Evolutionary conservation across 1,140 invertebrate genomes (phyloP).

Genomic region (Diabrotica undecimpunctata): DNA sequence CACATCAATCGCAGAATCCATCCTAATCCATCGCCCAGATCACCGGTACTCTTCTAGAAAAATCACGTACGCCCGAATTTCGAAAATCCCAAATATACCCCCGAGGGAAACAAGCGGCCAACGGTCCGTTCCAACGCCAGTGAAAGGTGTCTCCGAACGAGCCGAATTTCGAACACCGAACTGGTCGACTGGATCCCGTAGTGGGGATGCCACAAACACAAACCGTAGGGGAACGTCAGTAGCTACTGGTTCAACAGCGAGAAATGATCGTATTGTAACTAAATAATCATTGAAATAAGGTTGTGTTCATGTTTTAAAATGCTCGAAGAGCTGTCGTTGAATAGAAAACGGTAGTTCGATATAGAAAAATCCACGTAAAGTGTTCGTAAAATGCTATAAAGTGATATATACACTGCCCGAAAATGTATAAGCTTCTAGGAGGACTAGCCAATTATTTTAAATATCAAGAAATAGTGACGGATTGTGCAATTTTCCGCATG

Average conservation of each 20-base stretch:
- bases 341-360: background rate
- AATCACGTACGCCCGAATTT: background rate
- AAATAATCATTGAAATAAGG: slow-evolving; percentile 6
- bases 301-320: slow-evolving; percentile 9
- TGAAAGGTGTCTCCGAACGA: background rate
- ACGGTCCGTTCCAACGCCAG: background rate
- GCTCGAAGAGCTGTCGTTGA: background rate
- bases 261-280: slow-evolving; percentile 27
- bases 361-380: too few species aligned
- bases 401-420: slow-evolving; percentile 28
- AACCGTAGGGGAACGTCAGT: slow-evolving; percentile 25
- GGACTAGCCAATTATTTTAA: slow-evolving; percentile 78
- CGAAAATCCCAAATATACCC: background rate
- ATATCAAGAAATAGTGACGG: slow-evolving; percentile 76
- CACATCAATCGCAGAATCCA: background rate
- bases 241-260: slow-evolving; percentile 37
- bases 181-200: background rate
- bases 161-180: background rate
- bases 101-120: slow-evolving; percentile 26
- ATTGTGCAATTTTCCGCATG: slow-evolving; percentile 83
- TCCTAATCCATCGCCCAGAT: slow-evolving; percentile 5
- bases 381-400: too few species aligned
- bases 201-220: slow-evolving; percentile 17
- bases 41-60: background rate
- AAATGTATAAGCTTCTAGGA: slow-evolving; percentile 82